These are phyloP conservation scores for Anthrax anthrax DNA, from an alignment of 2,888 invertebrate genomes.

Conservation along the genomic window DNA sequence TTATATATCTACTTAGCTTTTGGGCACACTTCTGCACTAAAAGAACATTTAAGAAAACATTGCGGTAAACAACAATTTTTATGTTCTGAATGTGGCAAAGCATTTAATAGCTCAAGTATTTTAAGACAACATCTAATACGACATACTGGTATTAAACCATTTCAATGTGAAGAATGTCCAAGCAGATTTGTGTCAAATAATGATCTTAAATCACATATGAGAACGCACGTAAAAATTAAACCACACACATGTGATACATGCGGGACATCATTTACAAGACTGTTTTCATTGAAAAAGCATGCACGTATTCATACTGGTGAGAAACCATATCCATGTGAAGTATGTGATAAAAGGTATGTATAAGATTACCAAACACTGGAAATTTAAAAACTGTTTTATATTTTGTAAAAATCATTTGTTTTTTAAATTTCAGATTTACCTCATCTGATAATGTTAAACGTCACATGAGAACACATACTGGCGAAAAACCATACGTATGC, in stretches of 20 bases:
- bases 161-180: conserved; percentile 41
- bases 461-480: conserved; percentile 42
- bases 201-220: conserved; percentile 36
- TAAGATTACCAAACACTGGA: conserved; percentile 35
- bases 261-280: conserved; percentile 42
- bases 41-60: conserved; percentile 41
- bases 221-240: conserved; percentile 39
- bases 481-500: conserved; percentile 39
- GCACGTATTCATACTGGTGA: no score
- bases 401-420: background rate
- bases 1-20: no score
- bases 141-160: conserved; percentile 41
- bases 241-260: conserved; percentile 51
- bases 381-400: no score
- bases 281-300: conserved; percentile 46
- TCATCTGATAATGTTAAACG: conserved; percentile 41
- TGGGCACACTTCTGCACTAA: conserved; percentile 39
- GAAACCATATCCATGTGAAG: no score
- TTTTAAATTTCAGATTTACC: conserved; percentile 37
- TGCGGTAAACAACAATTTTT: conserved; percentile 40
- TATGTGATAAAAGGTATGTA: conserved; percentile 50
- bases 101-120: conserved; percentile 41
- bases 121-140: conserved; percentile 42
- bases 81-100: conserved; percentile 42
- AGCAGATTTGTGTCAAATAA: conserved; percentile 43